phyloP scores from a whole-genome alignment of 2,113 vertebrate species.

The Xyliphius kryptos region DNA sequence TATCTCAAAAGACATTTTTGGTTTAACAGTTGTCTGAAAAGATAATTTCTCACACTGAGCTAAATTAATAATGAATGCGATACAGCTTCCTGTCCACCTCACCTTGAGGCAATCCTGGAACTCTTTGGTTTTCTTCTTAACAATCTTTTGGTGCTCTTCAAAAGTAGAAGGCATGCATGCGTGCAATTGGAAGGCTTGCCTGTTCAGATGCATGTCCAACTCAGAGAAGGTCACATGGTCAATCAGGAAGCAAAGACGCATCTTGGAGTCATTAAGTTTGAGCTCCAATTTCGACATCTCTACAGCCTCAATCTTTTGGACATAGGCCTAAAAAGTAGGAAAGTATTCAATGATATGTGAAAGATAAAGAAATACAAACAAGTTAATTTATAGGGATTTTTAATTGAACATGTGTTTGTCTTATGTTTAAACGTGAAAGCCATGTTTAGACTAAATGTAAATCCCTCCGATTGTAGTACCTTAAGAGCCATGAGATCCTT shows the following conservation, averaged over 20 bases:
- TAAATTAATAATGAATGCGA: neutral
- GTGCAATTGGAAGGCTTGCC: constrained; percentile 70
- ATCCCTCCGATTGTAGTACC: constrained; percentile 55
- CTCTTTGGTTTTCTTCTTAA: constrained; percentile 66
- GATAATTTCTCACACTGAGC: neutral
- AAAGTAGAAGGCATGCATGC: constrained; percentile 76
- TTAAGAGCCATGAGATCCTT: constrained; percentile 78
- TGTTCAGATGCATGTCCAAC: constrained; percentile 68
- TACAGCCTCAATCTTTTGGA: constrained; percentile 59
- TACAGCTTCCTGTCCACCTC: constrained; percentile 11
- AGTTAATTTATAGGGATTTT: too few species aligned
- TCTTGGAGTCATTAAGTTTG: constrained; percentile 65
- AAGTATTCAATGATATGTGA: neutral
- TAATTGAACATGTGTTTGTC: too few species aligned
- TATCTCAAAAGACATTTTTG: neutral
- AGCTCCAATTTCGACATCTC: constrained; percentile 67
- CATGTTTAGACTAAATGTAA: neutral
- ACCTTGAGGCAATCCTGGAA: constrained; percentile 82
- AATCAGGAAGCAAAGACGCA: constrained; percentile 67
- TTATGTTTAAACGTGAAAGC: neutral
- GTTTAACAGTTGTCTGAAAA: neutral
- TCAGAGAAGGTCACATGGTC: constrained; percentile 67
- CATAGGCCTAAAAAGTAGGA: constrained; percentile 53
- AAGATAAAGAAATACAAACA: too few species aligned
- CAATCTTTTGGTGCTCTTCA: constrained; percentile 69